Conservation (phyloP, 2,888 invertebrate species). For the Clepsis dumicolana region DNA sequence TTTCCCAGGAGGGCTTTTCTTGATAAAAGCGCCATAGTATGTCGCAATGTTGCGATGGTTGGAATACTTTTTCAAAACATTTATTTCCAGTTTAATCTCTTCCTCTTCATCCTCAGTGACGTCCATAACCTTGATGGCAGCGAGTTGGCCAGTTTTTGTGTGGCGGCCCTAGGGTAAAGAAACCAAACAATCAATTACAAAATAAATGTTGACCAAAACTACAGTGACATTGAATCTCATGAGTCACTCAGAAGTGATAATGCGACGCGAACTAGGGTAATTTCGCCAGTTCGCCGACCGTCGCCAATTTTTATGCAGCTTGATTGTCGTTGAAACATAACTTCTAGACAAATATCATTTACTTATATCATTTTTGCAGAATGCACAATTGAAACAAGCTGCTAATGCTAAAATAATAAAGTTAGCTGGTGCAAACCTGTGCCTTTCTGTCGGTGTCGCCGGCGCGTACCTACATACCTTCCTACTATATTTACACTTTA, state of each 20-base stretch:
- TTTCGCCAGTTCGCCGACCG: too few relatives aligned
- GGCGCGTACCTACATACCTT: too few relatives aligned
- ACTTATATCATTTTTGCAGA: not conserved
- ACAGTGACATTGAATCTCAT: not conserved
- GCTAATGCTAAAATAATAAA: not conserved
- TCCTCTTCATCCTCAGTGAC: constrained; percentile 99
- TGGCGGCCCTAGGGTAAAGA: constrained; percentile 93
- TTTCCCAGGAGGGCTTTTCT: constrained; percentile 99
- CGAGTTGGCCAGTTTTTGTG: constrained; percentile 99
- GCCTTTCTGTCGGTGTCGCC: not conserved
- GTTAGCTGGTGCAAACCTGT: too few relatives aligned
- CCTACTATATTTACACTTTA: too few relatives aligned
- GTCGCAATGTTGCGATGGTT: constrained; percentile 99
- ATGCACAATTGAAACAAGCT: not conserved
- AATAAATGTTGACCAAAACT: not conserved
- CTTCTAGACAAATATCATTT: not conserved
- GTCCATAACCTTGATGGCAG: constrained; percentile 99
- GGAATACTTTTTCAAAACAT: constrained; percentile 99
- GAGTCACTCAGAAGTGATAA: not conserved
- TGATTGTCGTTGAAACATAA: too few relatives aligned
- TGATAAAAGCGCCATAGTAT: constrained; percentile 99
- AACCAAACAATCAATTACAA: constrained; percentile 12
- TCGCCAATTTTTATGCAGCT: too few relatives aligned
- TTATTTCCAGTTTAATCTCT: constrained; percentile 99
- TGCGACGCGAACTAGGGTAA: not conserved